A percentile compares a stretch with the other conserved stretches of the same genome.
phyloP scores from a whole-genome alignment of 2,888 invertebrate genomes.

The Anoplius nigerrimus region DNA sequence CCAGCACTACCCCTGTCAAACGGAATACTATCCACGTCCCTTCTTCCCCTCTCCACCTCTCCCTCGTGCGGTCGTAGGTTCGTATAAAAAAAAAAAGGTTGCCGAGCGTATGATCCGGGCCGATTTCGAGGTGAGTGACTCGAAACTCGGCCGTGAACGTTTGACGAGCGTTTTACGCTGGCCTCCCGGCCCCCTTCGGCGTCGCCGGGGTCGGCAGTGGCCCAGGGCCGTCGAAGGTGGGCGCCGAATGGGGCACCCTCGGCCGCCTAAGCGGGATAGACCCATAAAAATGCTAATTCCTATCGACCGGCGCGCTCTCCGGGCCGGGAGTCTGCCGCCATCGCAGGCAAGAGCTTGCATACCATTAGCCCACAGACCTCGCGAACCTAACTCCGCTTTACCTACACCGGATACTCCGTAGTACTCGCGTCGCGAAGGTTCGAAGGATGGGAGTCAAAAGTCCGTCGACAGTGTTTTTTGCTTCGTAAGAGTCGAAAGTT shows the following conservation, averaged over 20 bases:
- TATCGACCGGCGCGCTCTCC: conserved; percentile 71
- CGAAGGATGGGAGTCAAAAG: too few species aligned
- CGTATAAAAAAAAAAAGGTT: too few species aligned
- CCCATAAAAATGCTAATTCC: conserved; percentile 75
- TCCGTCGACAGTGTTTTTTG: too few species aligned
- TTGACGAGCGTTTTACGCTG: conserved; percentile 31
- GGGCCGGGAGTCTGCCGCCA: conserved; percentile 53
- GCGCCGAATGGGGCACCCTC: conserved; percentile 68
- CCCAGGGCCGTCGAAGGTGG: conserved; percentile 68
- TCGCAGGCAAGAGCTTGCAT: conserved; percentile 67
- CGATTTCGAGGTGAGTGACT: not conserved
- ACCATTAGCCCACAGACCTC: conserved; percentile 75
- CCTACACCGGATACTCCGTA: conserved; percentile 23
- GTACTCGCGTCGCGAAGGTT: not conserved
- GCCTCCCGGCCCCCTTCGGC: conserved; percentile 24
- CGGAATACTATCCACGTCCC: too few species aligned
- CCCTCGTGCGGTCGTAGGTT: too few species aligned
- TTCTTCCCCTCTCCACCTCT: too few species aligned
- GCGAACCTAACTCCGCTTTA: conserved; percentile 55
- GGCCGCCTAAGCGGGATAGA: conserved; percentile 73
- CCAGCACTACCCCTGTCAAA: too few species aligned
- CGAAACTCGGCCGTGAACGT: conserved; percentile 5
- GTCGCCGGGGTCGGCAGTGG: conserved; percentile 50
- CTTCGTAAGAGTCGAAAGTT: too few species aligned
- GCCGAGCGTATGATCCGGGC: too few species aligned